A percentile compares a stretch with the other conserved stretches of the same genome.
Conservation (phyloP, 2,888 invertebrate genomes). For the Melitaea athalia region DNA sequence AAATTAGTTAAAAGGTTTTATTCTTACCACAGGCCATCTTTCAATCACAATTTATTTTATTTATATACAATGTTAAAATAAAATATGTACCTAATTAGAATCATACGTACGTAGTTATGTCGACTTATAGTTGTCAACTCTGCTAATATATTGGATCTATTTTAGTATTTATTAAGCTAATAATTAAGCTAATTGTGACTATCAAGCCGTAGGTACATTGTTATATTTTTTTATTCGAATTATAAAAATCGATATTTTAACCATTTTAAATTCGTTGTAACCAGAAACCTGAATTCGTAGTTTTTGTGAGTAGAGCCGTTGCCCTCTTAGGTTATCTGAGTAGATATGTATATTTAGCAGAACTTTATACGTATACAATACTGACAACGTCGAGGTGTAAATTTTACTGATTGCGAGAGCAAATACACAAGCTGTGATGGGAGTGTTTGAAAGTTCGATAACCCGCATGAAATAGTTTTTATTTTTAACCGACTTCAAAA, state of each 20-base stretch:
- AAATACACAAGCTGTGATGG: constrained; percentile 60
- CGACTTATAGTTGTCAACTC: not conserved
- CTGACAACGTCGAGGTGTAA: constrained; percentile 65
- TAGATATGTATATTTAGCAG: constrained; percentile 61
- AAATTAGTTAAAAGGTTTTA: constrained; percentile 19
- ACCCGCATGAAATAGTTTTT: constrained; percentile 52
- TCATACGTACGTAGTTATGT: not conserved
- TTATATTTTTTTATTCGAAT: constrained; percentile 50
- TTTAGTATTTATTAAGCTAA: constrained; percentile 9
- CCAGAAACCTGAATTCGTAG: constrained; percentile 60
- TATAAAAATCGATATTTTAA: constrained; percentile 51
- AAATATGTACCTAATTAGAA: not conserved
- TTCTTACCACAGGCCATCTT: not conserved
- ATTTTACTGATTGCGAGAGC: constrained; percentile 68
- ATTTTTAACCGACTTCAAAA: too few species aligned
- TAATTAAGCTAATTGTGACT: not conserved
- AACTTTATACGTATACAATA: constrained; percentile 51
- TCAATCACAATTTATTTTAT: too few species aligned
- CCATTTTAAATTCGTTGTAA: constrained; percentile 55
- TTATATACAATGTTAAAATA: constrained; percentile 5
- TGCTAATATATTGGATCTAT: constrained; percentile 1
- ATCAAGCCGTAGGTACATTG: constrained; percentile 30
- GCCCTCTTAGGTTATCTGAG: constrained; percentile 63
- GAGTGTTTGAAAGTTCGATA: constrained; percentile 60
- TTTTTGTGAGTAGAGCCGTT: constrained; percentile 62